Conservation (phyloP, 2,113 vertebrate species). For the Puffinus mauretanicus region DNA sequence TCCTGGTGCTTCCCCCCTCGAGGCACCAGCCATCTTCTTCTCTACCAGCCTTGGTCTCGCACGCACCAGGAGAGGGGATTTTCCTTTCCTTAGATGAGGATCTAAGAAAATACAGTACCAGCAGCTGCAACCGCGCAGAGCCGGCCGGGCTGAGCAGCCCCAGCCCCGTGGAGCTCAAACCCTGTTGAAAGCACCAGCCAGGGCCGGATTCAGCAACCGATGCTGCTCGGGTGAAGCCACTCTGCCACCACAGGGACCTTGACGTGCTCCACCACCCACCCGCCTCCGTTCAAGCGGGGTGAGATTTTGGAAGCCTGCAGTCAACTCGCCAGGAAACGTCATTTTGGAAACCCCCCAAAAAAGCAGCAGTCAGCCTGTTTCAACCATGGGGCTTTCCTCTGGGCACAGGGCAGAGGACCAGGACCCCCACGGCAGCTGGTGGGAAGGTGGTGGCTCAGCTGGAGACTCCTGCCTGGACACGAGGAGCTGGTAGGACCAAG, state of each 20-base stretch:
- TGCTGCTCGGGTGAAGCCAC: neutral
- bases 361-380: fast-evolving
- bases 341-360: neutral
- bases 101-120: neutral
- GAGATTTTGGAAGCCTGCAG: neutral
- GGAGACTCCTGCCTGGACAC: neutral
- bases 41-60: neutral
- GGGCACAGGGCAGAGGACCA: neutral
- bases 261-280: neutral
- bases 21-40: neutral
- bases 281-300: fast-evolving
- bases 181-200: neutral
- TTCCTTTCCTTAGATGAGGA: neutral
- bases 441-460: neutral
- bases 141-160: neutral
- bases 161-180: neutral
- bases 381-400: neutral
- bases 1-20: neutral
- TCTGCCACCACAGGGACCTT: neutral
- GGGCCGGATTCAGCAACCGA: neutral
- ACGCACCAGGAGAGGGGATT: neutral
- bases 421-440: neutral
- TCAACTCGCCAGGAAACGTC: neutral
- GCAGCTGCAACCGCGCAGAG: fast-evolving
- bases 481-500: neutral